Percentiles rank a stretch among this genome's conserved stretches.
These are phyloP conservation scores for Miichthys miiuy DNA, from an alignment of 2,797 vertebrate genomes.

Conservation along the genomic window DNA sequence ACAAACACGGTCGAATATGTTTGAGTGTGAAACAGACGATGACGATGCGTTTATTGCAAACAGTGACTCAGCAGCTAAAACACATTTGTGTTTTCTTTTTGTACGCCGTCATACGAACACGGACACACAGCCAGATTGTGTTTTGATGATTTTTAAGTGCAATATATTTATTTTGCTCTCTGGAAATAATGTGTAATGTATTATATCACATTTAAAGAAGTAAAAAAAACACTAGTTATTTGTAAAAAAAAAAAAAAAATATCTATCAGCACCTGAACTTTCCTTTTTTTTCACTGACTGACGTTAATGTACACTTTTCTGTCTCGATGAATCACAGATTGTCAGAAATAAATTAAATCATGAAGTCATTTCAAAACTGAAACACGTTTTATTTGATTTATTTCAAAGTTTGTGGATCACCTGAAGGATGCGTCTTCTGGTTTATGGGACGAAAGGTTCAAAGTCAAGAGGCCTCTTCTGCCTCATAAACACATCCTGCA, in stretches of 20 bases:
- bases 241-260: conserved; percentile 87
- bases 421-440: neutral
- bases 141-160: conserved; percentile 94
- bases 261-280: conserved; percentile 83
- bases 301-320: conserved; percentile 20
- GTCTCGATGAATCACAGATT: conserved; percentile 17
- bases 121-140: conserved; percentile 86
- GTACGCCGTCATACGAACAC: conserved; percentile 76
- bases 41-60: neutral
- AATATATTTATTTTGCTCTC: conserved; percentile 99
- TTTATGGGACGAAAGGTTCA: neutral
- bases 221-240: conserved; percentile 84
- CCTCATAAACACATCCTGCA: conserved; percentile 6
- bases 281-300: conserved; percentile 37
- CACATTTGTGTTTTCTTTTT: conserved; percentile 52
- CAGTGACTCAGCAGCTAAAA: too few species aligned
- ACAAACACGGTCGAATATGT: too few species aligned
- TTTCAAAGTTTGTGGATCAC: neutral
- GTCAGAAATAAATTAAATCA: conserved; percentile 42
- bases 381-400: neutral
- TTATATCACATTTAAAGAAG: conserved; percentile 87
- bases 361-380: conserved; percentile 9
- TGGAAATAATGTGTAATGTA: conserved; percentile 94
- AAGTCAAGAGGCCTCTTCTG: neutral
- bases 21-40: neutral